These are phyloP conservation scores for Panthera uncia DNA, from an alignment of 2,113 vertebrate genomes.

Conservation along the genomic window DNA sequence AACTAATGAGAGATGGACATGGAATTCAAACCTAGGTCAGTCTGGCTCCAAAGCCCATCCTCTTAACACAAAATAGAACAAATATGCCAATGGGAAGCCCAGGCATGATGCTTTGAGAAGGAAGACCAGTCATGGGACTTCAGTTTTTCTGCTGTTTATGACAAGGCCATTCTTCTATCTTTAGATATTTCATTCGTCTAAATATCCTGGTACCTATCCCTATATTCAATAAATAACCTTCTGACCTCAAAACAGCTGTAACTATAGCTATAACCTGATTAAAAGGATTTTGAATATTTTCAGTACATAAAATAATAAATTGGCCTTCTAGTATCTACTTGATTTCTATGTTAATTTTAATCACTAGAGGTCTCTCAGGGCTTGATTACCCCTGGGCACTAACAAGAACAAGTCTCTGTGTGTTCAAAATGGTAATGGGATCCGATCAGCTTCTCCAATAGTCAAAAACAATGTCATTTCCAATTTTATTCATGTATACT, in stretches of 20 bases:
- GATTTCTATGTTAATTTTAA: slow-evolving; percentile 48
- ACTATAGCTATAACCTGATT: background rate
- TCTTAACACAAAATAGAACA: slow-evolving; percentile 11
- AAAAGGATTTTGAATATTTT: slow-evolving; percentile 21
- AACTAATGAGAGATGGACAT: background rate
- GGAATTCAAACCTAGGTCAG: background rate
- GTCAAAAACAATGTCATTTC: slow-evolving; percentile 5
- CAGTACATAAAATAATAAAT: background rate
- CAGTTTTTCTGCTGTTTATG: background rate
- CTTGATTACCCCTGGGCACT: background rate
- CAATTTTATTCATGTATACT: slow-evolving; percentile 19
- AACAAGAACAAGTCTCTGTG: background rate
- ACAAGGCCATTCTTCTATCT: background rate
- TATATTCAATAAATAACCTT: background rate
- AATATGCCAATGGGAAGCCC: background rate
- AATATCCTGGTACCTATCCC: background rate
- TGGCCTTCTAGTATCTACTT: background rate
- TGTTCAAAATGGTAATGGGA: slow-evolving; percentile 13
- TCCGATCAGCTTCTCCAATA: background rate
- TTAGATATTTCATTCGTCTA: background rate
- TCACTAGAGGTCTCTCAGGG: background rate
- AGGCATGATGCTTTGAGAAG: background rate
- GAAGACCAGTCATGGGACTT: background rate
- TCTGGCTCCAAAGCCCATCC: background rate
- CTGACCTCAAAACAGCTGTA: background rate